Conservation (phyloP, 2,888 invertebrate genomes). For the Cheilosia grossa region DNA sequence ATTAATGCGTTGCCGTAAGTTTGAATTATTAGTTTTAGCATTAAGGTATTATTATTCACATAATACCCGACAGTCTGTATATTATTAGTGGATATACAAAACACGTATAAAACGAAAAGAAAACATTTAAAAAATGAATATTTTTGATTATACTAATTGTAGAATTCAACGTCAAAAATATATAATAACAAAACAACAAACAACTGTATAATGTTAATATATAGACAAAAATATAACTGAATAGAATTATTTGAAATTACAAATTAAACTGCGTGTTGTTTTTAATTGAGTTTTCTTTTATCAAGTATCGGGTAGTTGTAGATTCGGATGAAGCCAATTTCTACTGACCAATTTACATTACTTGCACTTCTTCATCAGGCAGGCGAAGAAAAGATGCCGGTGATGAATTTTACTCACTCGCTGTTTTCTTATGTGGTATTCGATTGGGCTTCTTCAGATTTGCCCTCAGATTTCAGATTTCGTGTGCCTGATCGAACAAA, state of each 20-base stretch:
- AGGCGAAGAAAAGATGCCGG: no score
- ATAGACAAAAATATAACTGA: slow-evolving; percentile 65
- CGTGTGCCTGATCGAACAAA: no score
- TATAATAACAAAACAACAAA: slow-evolving; percentile 2
- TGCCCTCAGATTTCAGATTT: no score
- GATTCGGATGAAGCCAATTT: no score
- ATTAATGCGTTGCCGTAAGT: slow-evolving; percentile 33
- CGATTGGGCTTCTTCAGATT: no score
- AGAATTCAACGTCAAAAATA: slow-evolving; percentile 39
- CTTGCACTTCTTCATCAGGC: no score
- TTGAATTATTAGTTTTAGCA: slow-evolving; percentile 4
- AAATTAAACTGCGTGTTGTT: not conserved
- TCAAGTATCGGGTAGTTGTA: no score
- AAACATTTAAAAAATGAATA: slow-evolving; percentile 54
- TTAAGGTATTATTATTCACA: slow-evolving; percentile 13
- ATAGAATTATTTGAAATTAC: slow-evolving; percentile 62
- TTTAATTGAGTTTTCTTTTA: not conserved
- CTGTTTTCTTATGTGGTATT: no score
- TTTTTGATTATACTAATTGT: slow-evolving; percentile 67
- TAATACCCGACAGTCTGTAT: slow-evolving; percentile 17
- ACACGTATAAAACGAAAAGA: slow-evolving; percentile 34
- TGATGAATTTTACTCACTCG: no score
- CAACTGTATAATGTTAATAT: slow-evolving; percentile 59
- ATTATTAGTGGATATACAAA: slow-evolving; percentile 43
- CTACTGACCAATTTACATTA: no score